These are phyloP conservation scores for Calameuta pallipes DNA, from an alignment of 2,888 invertebrate genomes.

Conservation along the genomic window DNA sequence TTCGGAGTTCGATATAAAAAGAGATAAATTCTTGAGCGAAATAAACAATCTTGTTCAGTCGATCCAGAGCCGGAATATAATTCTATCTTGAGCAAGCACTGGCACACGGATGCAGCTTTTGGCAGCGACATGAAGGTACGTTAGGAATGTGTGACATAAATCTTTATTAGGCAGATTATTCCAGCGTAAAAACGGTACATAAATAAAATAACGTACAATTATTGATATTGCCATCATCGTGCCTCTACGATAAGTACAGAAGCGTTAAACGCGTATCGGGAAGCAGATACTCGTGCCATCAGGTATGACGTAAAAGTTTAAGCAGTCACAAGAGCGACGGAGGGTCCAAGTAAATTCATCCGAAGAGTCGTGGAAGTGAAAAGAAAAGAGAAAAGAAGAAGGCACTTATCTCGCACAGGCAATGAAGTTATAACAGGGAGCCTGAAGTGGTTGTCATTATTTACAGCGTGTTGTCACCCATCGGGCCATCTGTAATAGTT, in stretches of 20 bases:
- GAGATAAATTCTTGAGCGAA: background rate
- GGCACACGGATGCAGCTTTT: slow-evolving; percentile 39
- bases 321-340: background rate
- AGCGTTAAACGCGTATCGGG: background rate
- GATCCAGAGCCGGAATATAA: background rate
- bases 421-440: background rate
- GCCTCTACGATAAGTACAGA: background rate
- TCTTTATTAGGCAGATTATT: background rate
- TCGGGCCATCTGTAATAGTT: slow-evolving; percentile 64
- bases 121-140: slow-evolving; percentile 37
- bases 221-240: no score
- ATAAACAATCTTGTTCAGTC: slow-evolving; percentile 20
- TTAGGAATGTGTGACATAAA: background rate
- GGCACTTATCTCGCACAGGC: background rate
- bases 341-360: background rate
- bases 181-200: background rate
- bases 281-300: background rate
- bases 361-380: background rate
- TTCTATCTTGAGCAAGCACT: background rate
- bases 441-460: slow-evolving; percentile 39
- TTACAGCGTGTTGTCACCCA: slow-evolving; percentile 58
- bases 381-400: background rate
- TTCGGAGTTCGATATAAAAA: background rate
- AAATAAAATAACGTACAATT: background rate
- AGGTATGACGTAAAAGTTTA: background rate